Conservation (phyloP, 2,888 invertebrate genomes). For the Cosmorhoe ocellata region DNA sequence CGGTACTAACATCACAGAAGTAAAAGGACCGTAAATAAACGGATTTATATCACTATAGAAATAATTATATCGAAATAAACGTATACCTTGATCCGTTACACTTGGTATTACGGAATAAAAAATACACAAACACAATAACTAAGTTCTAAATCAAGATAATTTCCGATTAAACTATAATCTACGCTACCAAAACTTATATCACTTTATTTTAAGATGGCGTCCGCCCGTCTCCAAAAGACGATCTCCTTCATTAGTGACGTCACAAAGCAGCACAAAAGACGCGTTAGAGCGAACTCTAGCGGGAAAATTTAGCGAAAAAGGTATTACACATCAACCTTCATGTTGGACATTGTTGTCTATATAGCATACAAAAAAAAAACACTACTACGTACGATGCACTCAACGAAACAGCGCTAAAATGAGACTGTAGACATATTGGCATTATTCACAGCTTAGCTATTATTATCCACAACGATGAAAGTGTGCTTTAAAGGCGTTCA, state of each 20-base stretch:
- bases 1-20: slow-evolving; percentile 64
- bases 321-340: slow-evolving; percentile 2
- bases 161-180: slow-evolving; percentile 76
- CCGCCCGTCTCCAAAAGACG: slow-evolving; percentile 63
- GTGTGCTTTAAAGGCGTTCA: too few species aligned
- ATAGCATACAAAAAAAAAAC: too few species aligned
- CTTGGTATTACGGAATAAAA: slow-evolving; percentile 81
- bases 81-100: slow-evolving; percentile 91
- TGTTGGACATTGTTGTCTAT: not conserved
- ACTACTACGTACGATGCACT: too few species aligned
- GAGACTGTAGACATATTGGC: too few species aligned
- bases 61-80: slow-evolving; percentile 74
- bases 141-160: slow-evolving; percentile 73
- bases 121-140: slow-evolving; percentile 68
- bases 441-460: too few species aligned
- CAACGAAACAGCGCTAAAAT: too few species aligned
- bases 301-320: slow-evolving; percentile 35
- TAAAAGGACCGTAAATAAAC: slow-evolving; percentile 77
- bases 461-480: too few species aligned
- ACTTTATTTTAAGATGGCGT: slow-evolving; percentile 82
- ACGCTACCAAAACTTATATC: slow-evolving; percentile 85
- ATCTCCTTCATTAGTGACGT: slow-evolving; percentile 80
- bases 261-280: slow-evolving; percentile 61
- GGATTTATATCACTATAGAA: slow-evolving; percentile 56
- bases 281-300: slow-evolving; percentile 62